Percentiles rank a stretch among this genome's conserved stretches.
These are phyloP conservation scores for Petrocephalus zakoni DNA, from an alignment of 2,113 vertebrate species.

Conservation along the genomic window DNA sequence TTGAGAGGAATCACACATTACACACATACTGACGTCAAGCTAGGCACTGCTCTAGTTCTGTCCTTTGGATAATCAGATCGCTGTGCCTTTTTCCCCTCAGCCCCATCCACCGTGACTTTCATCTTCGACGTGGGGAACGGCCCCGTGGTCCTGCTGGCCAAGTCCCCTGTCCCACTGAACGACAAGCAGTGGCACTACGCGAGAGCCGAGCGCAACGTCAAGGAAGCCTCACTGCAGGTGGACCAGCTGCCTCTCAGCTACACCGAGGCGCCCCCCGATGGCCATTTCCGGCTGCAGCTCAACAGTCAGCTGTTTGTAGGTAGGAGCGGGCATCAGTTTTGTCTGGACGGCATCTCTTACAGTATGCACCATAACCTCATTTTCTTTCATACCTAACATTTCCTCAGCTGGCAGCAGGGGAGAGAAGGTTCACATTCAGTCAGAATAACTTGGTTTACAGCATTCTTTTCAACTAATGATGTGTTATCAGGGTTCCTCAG, in stretches of 20 bases:
- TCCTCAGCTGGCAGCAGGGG: background rate
- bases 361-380: background rate
- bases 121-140: constrained; percentile 74
- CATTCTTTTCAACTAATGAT: background rate
- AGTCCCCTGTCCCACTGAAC: constrained; percentile 64
- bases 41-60: background rate
- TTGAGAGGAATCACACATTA: background rate
- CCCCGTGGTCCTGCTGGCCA: constrained; percentile 57
- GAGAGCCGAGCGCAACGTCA: constrained; percentile 70
- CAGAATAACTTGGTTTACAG: background rate
- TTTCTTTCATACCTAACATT: background rate
- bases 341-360: background rate
- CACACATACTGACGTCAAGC: background rate
- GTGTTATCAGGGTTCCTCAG: background rate
- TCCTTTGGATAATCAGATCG: too few relatives aligned
- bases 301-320: constrained; percentile 78
- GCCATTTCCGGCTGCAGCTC: constrained; percentile 68
- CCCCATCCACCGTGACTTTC: constrained; percentile 69
- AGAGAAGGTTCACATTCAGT: background rate
- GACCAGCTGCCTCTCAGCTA: constrained; percentile 66
- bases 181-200: constrained; percentile 80
- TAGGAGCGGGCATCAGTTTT: constrained; percentile 44
- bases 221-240: constrained; percentile 71
- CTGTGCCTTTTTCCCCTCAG: constrained; percentile 40
- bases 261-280: constrained; percentile 59